Evolutionary conservation across 2,797 vertebrate genomes (phyloP), one percentile per base, ranked within the genome.

Genomic region (Cossypha niveicapilla): DNA sequence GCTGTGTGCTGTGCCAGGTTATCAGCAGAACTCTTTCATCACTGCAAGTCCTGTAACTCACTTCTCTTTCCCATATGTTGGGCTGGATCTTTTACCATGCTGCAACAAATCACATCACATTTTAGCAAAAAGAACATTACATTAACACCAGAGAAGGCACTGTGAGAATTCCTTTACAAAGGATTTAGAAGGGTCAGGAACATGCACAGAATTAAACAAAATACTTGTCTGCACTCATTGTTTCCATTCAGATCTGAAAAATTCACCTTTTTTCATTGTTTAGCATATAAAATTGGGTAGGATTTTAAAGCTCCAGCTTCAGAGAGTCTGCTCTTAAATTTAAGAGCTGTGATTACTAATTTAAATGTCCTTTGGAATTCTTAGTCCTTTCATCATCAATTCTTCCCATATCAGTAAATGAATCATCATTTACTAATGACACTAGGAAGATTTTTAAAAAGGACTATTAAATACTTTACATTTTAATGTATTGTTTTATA

Each of bases 371-470:
- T 80, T 74, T 57, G 30, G 45, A 92, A 61, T 82, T 92, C 83
- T 82, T 57, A 32, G 41, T 78, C 92, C 70, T 92, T 91, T 73
- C 44, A 54, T 44, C 41, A 63, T 78, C 41, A 61, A 9, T 86
- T 90, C 71, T 82, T 79, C n/a, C 30, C 30, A 1, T 42, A 76
- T 74, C 71, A 80, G 70, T 92, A 94, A 93, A 95, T 1, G 42
- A 57, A 85, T 90, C 41, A 67, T 77, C 41, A 93, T 92, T 95
- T 93, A 90, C 95, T 87, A 88, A 75, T 88, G 88, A 71, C 42
- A 85, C 27, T 27, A 53, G 45, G 32, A 87, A 73, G 71, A 94
- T 61, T 92, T 91, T 89, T 89, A 73, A 44, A 76, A n/a, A 51
- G 70, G 60, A 74, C 91, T 89, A 94, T 93, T 53, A 89, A 73